Conservation (phyloP, 2,113 vertebrate genomes). For the Xyrauchen texanus region DNA sequence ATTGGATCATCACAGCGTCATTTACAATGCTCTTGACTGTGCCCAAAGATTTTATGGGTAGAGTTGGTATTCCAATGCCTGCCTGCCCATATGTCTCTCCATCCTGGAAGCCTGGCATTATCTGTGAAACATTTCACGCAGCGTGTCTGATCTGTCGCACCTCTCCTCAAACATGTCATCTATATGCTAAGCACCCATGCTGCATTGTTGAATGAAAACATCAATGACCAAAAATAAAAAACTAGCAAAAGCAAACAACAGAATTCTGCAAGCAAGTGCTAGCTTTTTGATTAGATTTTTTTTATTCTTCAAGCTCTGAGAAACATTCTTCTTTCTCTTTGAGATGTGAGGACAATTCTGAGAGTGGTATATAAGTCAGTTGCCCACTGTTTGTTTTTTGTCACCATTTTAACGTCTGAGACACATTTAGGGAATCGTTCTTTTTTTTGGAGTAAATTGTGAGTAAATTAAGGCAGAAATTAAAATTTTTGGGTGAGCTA, state of each 20-base stretch:
- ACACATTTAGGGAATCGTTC: too few species aligned
- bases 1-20: slow-evolving; percentile 59
- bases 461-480: too few species aligned
- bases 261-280: slow-evolving; percentile 58
- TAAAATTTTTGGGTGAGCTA: too few species aligned
- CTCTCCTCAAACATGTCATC: slow-evolving; percentile 76
- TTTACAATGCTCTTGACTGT: slow-evolving; percentile 65
- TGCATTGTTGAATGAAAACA: slow-evolving; percentile 77
- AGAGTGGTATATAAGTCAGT: not conserved
- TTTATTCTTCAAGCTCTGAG: slow-evolving; percentile 1
- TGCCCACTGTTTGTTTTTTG: too few species aligned
- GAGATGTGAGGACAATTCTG: slow-evolving; percentile 27
- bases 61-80: slow-evolving; percentile 68
- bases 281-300: slow-evolving; percentile 66
- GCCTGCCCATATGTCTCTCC: slow-evolving; percentile 56
- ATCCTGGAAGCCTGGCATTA: slow-evolving; percentile 38
- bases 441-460: too few species aligned
- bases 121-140: slow-evolving; percentile 66
- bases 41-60: slow-evolving; percentile 40
- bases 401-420: too few species aligned
- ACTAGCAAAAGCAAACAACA: slow-evolving; percentile 66
- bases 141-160: slow-evolving; percentile 71
- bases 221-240: slow-evolving; percentile 62
- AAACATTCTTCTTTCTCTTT: not conserved
- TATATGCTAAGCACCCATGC: slow-evolving; percentile 80